Evolutionary conservation across 2,888 invertebrate species (phyloP).

Genomic region (Dynastes hyllus): DNA sequence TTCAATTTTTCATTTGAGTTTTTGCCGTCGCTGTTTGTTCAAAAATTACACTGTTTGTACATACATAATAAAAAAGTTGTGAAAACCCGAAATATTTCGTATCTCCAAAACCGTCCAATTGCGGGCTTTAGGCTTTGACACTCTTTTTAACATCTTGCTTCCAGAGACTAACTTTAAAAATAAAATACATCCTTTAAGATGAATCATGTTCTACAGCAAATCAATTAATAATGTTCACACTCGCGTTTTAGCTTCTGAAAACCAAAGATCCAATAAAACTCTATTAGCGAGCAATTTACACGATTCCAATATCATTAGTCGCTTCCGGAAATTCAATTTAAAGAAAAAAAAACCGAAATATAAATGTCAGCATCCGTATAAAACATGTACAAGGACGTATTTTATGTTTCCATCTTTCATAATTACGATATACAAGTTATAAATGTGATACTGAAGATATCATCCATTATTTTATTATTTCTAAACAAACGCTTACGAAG

Average conservation of each 20-base stretch:
- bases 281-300: background rate
- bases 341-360: background rate
- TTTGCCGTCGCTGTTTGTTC: too few species aligned
- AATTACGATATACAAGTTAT: background rate
- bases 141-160: too few species aligned
- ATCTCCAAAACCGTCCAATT: too few species aligned
- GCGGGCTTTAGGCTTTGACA: too few species aligned
- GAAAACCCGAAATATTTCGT: too few species aligned
- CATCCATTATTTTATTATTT: background rate
- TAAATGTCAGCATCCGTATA: background rate
- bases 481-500: slow-evolving; percentile 1
- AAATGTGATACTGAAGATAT: background rate
- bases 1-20: too few species aligned
- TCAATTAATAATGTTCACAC: background rate
- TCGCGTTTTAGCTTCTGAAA: background rate
- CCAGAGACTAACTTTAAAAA: too few species aligned
- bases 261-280: background rate
- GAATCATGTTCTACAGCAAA: background rate
- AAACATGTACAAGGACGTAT: background rate
- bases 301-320: slow-evolving; percentile 20
- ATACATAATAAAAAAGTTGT: too few species aligned
- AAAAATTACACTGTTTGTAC: too few species aligned
- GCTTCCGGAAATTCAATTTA: slow-evolving; percentile 14
- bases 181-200: background rate
- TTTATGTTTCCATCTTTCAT: background rate